These are phyloP conservation scores for Heliconius aoede DNA, from an alignment of 2,888 invertebrate genomes.

Conservation along the genomic window DNA sequence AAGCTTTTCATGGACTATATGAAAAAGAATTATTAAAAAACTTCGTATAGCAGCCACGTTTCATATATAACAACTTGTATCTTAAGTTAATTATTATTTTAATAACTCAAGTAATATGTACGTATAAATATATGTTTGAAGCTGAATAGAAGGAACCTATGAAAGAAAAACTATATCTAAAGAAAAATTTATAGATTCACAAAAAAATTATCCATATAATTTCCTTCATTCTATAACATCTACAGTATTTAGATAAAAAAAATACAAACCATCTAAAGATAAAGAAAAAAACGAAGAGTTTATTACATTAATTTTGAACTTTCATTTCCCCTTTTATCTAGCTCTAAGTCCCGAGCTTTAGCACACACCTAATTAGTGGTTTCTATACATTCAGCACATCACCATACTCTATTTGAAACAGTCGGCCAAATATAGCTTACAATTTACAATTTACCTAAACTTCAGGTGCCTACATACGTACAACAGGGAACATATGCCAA, in stretches of 20 bases:
- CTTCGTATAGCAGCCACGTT: slow-evolving; percentile 48
- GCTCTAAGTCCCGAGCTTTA: not conserved
- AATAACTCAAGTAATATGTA: not conserved
- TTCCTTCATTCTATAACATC: no score
- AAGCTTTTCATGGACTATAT: slow-evolving; percentile 61
- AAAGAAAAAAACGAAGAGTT: not conserved
- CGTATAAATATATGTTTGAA: no score
- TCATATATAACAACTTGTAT: slow-evolving; percentile 26
- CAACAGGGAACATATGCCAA: slow-evolving; percentile 6
- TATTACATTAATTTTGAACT: not conserved
- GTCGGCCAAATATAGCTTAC: not conserved
- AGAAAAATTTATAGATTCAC: no score
- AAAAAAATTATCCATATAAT: no score
- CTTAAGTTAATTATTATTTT: slow-evolving; percentile 16
- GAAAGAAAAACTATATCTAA: no score
- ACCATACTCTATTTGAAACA: not conserved
- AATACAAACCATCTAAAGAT: not conserved
- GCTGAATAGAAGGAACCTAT: no score
- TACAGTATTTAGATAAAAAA: not conserved
- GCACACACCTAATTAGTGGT: not conserved
- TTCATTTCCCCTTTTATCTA: not conserved
- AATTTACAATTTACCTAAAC: not conserved
- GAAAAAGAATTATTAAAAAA: slow-evolving; percentile 55
- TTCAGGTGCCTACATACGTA: not conserved
- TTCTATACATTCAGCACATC: not conserved